phyloP scores from a whole-genome alignment of 2,797 vertebrate species.

The Antrozous pallidus region DNA sequence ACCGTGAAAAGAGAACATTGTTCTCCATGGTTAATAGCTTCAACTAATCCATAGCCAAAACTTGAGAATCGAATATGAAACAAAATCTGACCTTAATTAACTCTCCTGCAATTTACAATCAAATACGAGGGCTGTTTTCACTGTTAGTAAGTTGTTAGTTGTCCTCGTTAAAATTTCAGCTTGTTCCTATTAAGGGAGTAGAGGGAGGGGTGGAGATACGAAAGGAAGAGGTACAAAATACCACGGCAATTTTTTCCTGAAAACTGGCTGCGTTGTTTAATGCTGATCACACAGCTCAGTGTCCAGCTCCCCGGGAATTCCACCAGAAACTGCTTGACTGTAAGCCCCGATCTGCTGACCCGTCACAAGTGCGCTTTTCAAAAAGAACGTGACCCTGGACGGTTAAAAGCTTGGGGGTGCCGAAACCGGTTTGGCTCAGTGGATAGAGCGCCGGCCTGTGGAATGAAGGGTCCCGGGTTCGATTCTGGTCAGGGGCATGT shows the following conservation, averaged over 20 bases:
- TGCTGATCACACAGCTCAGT: not conserved
- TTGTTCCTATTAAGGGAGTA: conserved; percentile 6
- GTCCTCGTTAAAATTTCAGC: not conserved
- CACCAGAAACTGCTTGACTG: conserved; percentile 1
- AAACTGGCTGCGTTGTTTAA: not conserved
- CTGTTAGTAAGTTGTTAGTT: not conserved
- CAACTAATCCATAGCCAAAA: conserved; percentile 7
- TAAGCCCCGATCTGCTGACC: not conserved
- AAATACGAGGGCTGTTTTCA: not conserved
- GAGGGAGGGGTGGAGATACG: not conserved
- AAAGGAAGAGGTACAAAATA: not conserved
- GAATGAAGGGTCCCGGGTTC: too few relatives aligned
- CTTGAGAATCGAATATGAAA: not conserved
- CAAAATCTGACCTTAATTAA: not conserved
- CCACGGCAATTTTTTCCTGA: conserved; percentile 32
- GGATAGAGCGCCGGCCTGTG: too few relatives aligned
- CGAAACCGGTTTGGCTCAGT: too few relatives aligned
- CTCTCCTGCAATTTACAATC: conserved; percentile 11
- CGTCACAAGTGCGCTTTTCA: not conserved
- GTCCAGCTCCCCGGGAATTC: not conserved
- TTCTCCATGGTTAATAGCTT: not conserved
- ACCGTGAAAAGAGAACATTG: not conserved
- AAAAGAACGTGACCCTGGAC: not conserved
- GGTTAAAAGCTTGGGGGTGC: not conserved
- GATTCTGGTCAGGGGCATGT: too few relatives aligned